Evolutionary conservation across 1,140 invertebrate species (phyloP).

Genomic region (Archivesica marissinica): DNA sequence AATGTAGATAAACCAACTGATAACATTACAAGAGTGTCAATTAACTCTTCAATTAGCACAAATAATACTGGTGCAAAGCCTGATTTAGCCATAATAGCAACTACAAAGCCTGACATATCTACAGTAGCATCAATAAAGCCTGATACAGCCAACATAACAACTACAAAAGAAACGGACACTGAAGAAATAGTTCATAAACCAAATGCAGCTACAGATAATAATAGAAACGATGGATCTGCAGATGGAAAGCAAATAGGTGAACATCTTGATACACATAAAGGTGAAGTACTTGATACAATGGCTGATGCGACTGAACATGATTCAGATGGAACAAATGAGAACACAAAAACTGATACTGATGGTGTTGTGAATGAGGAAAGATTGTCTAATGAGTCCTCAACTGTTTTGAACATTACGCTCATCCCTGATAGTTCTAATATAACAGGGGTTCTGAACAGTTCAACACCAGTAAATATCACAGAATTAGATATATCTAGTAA

Average conservation of each 20-base stretch:
- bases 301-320: background rate
- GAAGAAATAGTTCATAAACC: slow-evolving; percentile 33
- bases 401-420: too few relatives aligned
- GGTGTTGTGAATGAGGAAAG: too few relatives aligned
- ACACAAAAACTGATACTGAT: too few relatives aligned
- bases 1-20: background rate
- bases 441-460: too few relatives aligned
- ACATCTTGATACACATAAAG: slow-evolving; percentile 29
- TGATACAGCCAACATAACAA: background rate
- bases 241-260: slow-evolving; percentile 58
- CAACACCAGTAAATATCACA: background rate
- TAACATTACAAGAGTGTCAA: background rate
- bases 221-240: slow-evolving; percentile 44
- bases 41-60: background rate
- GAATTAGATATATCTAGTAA: too few relatives aligned
- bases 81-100: background rate
- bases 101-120: background rate
- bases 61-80: background rate
- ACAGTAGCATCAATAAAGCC: too few relatives aligned
- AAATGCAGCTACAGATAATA: slow-evolving; percentile 36
- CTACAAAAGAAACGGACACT: background rate
- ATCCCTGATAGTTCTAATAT: too few relatives aligned
- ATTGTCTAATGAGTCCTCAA: too few relatives aligned
- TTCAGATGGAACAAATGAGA: too few relatives aligned
- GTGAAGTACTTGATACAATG: background rate